Evolutionary conservation across 1,140 invertebrate genomes (phyloP).

Genomic region (Lutraria rhynchaena): DNA sequence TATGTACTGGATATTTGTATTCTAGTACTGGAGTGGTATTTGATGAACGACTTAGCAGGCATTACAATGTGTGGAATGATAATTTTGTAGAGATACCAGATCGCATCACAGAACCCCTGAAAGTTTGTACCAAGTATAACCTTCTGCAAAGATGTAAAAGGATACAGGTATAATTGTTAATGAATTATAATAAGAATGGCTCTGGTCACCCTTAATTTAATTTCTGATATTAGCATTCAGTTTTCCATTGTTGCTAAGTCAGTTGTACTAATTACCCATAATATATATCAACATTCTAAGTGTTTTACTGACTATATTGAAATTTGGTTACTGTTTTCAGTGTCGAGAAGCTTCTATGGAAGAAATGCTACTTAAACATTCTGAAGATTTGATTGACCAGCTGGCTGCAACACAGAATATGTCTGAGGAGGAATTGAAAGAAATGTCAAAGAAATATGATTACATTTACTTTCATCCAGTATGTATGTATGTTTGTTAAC

Average conservation of each 20-base stretch:
- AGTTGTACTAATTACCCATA: too few species aligned
- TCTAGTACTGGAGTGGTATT: slow-evolving; percentile 18
- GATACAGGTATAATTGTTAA: slow-evolving; percentile 8
- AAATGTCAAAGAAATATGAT: slow-evolving; percentile 36
- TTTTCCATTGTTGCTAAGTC: too few species aligned
- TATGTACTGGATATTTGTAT: too few species aligned
- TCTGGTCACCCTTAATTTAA: too few species aligned
- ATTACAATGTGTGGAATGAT: slow-evolving; percentile 8
- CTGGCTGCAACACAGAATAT: neutral
- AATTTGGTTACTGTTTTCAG: neutral
- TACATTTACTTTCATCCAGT: slow-evolving; percentile 31
- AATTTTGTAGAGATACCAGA: slow-evolving; percentile 23
- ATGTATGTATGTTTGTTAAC: too few species aligned
- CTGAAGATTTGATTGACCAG: neutral
- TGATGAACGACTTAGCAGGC: slow-evolving; percentile 32
- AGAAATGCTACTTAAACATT: slow-evolving; percentile 24
- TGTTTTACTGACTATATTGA: too few species aligned
- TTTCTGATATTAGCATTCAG: too few species aligned
- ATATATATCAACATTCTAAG: too few species aligned
- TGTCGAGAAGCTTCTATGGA: neutral
- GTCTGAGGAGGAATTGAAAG: slow-evolving; percentile 15
- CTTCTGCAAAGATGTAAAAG: slow-evolving; percentile 20
- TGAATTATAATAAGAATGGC: neutral
- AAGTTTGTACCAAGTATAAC: neutral
- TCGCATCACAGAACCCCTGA: slow-evolving; percentile 3